Percentiles rank a stretch among this genome's conserved stretches.
Evolutionary conservation across 2,113 vertebrate species (phyloP).

Genomic region (Bettongia penicillata): DNA sequence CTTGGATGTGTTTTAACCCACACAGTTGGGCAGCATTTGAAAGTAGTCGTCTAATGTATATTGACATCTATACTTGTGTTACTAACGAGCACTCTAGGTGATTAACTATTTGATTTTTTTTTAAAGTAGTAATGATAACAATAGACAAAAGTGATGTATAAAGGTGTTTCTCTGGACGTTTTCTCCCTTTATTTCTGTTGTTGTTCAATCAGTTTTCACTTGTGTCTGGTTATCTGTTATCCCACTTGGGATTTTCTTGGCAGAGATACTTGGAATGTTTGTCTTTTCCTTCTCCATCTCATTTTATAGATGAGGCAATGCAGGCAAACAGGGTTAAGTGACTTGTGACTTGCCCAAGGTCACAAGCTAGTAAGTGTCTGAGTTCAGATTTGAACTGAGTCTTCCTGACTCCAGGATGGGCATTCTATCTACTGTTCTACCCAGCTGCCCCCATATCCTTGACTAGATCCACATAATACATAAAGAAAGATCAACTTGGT

Average conservation of each 20-base stretch:
- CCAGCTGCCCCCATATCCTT: background rate
- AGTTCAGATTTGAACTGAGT: background rate
- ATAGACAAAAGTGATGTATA: conserved; percentile 63
- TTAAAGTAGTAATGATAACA: conserved; percentile 41
- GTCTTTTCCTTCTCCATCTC: background rate
- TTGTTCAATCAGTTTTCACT: background rate
- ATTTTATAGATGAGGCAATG: background rate
- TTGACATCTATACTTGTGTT: conserved; percentile 51
- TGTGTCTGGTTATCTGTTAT: background rate
- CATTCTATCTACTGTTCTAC: background rate
- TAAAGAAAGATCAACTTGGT: conserved; percentile 60
- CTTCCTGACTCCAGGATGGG: too few species aligned
- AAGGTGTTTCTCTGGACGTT: background rate
- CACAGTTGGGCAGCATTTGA: conserved; percentile 48
- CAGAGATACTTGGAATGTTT: background rate
- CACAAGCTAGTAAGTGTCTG: background rate
- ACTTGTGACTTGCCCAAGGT: background rate
- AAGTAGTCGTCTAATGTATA: conserved; percentile 70
- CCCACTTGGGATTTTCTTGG: background rate
- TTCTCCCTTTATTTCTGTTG: background rate
- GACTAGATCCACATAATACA: conserved; percentile 65
- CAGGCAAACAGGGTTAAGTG: background rate
- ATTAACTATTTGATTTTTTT: conserved; percentile 75
- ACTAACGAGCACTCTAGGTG: conserved; percentile 74
- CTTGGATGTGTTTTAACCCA: conserved; percentile 15